Evolutionary conservation across 2,113 vertebrate species (phyloP).

Genomic region (Laterallus jamaicensis): DNA sequence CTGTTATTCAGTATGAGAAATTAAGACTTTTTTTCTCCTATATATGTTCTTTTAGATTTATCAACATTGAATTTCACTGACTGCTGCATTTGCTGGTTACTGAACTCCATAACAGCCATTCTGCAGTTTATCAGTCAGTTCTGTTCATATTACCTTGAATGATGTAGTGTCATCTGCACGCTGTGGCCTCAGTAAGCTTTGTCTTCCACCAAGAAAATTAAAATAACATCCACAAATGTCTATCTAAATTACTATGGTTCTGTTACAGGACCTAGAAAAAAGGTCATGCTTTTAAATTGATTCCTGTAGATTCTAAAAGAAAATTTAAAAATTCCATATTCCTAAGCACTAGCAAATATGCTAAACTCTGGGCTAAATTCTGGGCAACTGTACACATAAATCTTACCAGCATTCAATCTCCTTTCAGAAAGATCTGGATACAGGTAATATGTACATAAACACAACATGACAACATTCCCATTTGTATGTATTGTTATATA

Average conservation of each 20-base stretch:
- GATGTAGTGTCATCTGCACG: neutral
- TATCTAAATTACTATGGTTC: neutral
- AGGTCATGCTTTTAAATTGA: neutral
- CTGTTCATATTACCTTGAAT: neutral
- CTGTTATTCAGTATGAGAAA: neutral
- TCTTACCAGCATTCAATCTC: neutral
- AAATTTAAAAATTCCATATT: neutral
- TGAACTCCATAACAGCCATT: neutral
- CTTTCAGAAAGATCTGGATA: neutral
- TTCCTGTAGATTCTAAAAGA: neutral
- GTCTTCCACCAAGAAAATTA: neutral
- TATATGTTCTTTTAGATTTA: neutral
- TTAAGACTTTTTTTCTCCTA: neutral
- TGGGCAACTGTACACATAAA: neutral
- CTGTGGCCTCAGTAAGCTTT: neutral
- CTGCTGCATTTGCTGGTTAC: neutral
- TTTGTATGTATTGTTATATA: neutral
- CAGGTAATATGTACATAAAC: neutral
- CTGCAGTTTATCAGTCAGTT: neutral
- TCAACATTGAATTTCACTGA: neutral
- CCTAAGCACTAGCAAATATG: neutral
- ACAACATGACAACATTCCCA: neutral
- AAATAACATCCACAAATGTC: neutral
- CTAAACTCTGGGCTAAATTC: neutral
- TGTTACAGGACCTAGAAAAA: neutral